These are phyloP conservation scores for Aphelenchoides fujianensis DNA, from an alignment of 1,140 invertebrate genomes.

Conservation along the genomic window DNA sequence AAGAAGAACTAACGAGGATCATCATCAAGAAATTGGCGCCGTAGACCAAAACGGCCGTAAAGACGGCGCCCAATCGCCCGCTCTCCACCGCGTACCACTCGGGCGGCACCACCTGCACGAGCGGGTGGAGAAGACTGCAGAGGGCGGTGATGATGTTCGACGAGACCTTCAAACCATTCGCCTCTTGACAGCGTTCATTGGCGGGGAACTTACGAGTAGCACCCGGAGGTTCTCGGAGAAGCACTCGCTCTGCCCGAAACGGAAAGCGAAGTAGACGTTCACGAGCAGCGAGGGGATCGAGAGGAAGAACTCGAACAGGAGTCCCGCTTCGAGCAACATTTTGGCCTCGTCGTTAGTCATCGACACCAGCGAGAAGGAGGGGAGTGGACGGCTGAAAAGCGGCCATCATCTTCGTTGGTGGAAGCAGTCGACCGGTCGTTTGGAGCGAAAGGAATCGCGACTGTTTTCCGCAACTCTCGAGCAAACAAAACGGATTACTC, in stretches of 20 bases:
- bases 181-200: too few species aligned
- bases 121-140: neutral
- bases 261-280: slow-evolving; percentile 8
- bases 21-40: neutral
- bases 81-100: neutral
- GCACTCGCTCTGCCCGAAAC: neutral
- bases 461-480: too few species aligned
- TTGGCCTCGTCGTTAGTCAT: neutral
- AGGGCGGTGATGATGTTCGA: neutral
- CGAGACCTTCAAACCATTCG: too few species aligned
- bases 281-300: neutral
- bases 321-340: neutral
- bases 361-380: too few species aligned
- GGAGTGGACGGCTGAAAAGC: too few species aligned
- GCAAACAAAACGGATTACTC: too few species aligned
- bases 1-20: too few species aligned
- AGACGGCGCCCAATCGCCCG: neutral
- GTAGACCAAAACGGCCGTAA: too few species aligned
- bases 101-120: neutral
- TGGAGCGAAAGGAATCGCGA: too few species aligned
- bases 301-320: neutral
- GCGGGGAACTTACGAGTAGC: neutral
- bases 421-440: too few species aligned
- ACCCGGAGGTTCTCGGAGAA: neutral
- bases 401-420: too few species aligned